These are phyloP conservation scores for Triops cancriformis DNA, from an alignment of 1,140 invertebrate genomes.

Conservation along the genomic window DNA sequence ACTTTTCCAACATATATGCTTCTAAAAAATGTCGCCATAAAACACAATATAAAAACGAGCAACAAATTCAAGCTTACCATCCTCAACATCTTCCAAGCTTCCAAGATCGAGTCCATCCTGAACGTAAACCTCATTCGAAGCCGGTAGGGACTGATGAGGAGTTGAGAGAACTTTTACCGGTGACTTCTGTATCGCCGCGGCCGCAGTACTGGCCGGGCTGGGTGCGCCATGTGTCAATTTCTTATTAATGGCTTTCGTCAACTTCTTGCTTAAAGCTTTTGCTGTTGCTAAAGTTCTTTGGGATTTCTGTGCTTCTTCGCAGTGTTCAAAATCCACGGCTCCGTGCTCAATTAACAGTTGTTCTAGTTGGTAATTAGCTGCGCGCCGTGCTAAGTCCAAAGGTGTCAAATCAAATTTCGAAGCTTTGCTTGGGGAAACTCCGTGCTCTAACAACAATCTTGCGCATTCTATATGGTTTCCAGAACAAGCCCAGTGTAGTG, in stretches of 20 bases:
- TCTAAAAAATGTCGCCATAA: not conserved
- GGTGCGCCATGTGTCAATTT: not conserved
- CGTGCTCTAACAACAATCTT: not conserved
- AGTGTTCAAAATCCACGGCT: not conserved
- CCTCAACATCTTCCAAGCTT: not conserved
- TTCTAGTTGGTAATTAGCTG: not conserved
- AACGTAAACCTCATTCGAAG: not conserved
- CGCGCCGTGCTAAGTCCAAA: not conserved
- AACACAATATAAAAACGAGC: not conserved
- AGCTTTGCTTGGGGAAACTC: conserved; percentile 2
- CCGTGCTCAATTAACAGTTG: not conserved
- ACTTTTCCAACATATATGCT: not conserved
- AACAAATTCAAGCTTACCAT: not conserved
- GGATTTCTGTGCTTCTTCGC: not conserved
- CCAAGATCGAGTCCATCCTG: conserved; percentile 16
- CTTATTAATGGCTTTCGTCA: not conserved
- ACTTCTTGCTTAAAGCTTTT: not conserved
- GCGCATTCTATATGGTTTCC: not conserved
- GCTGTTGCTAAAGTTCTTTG: not conserved
- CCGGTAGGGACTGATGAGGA: not conserved
- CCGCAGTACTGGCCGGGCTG: not conserved
- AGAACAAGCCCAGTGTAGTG: not conserved
- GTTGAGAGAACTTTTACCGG: not conserved
- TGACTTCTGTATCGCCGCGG: not conserved
- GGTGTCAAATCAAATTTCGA: not conserved